These are phyloP conservation scores for Alexandromys fortis DNA, from an alignment of 2,113 vertebrate genomes.

Conservation along the genomic window DNA sequence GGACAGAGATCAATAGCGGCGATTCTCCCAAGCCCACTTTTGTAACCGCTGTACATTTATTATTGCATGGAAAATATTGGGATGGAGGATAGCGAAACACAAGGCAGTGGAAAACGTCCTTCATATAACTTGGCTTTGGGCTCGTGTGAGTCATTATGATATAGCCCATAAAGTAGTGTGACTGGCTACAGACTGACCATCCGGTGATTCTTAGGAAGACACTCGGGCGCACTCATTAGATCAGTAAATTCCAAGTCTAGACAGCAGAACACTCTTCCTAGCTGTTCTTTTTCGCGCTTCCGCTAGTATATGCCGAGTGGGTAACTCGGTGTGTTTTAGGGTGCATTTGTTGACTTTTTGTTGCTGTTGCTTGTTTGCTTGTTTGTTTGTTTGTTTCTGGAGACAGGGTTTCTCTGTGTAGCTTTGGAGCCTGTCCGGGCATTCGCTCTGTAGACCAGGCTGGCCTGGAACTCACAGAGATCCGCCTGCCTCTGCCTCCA, in stretches of 20 bases:
- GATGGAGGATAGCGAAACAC: background rate
- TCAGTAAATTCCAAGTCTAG: background rate
- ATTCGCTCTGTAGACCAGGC: too few relatives aligned
- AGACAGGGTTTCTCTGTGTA: too few relatives aligned
- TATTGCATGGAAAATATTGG: background rate
- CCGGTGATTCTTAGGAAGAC: background rate
- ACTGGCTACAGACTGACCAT: background rate
- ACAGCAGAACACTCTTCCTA: background rate
- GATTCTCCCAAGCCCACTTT: background rate
- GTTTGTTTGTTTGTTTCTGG: too few relatives aligned
- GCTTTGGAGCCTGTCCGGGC: too few relatives aligned
- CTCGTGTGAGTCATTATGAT: background rate
- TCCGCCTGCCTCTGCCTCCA: too few relatives aligned
- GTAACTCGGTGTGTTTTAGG: background rate
- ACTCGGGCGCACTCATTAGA: background rate
- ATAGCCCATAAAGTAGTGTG: background rate
- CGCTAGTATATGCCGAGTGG: rapidly evolving
- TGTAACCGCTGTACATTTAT: background rate
- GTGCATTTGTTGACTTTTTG: background rate
- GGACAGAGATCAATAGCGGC: background rate
- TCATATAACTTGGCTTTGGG: background rate
- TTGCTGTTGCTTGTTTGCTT: too few relatives aligned
- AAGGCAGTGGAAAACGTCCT: background rate
- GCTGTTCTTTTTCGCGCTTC: background rate
- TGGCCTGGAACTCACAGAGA: too few relatives aligned